Base-by-base conservation (phyloP, 2,888 invertebrate species). In the Andrena marginata region DNA sequence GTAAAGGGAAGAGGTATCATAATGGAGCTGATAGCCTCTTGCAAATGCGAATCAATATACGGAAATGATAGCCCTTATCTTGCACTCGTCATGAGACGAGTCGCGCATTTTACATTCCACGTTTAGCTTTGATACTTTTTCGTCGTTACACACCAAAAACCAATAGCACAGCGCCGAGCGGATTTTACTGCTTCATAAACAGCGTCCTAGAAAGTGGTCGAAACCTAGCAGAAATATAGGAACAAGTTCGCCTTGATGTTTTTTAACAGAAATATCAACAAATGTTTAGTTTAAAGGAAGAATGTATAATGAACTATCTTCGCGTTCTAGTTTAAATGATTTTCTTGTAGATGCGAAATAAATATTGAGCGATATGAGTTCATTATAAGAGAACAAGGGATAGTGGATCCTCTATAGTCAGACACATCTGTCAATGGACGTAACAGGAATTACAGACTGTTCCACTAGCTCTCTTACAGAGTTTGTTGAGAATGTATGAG, bases 51-150 rank as follows among this genome's bases (percentile, higher is more conserved):
- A 69, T 80, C 76, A 73, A 82, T 80, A 80, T 48, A 49, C 68
- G 67, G 67, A 72, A 82, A 80, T 73, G 81, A 82, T 72, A 72
- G 67, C 16, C 59, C 82, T 80, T 82, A 82, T 82, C 82, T 80
- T 20, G 33, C 60, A 51, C 65, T 68, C 77, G 68, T 72, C 63
- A 63, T 54, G 59, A 69, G 63, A 51, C 59, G 73, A 64, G 49
- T 33, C 16, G 10, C 10, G n/a, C 33, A 48, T 77, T 73, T 69
- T 64, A 5, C 35, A 59, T 33, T 73, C 23, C 33, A 35, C 69
- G 7, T 67, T 69, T 65, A 69, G 42, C 8, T 60, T 6, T 10
- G 56, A n/a, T 42, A 48, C 42, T 73, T 67, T 48, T 48, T 23
- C 4, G 63, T 42, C 63, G 42, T 16, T 48, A 16, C 13, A 23